phyloP scores from a whole-genome alignment of 2,113 vertebrate species.

The Corvus hawaiiensis region DNA sequence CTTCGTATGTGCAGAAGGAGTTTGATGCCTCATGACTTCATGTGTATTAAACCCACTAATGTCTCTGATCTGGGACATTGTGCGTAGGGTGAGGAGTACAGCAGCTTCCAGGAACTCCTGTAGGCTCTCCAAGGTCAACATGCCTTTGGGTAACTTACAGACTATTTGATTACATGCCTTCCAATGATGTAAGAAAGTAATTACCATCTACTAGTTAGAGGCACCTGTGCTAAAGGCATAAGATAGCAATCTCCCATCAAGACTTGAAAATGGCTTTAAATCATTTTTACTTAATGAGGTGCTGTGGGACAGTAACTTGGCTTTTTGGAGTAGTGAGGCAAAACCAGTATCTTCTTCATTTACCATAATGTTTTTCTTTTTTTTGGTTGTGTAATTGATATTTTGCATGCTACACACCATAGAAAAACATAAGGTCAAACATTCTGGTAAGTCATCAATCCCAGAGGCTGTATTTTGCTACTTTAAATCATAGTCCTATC shows the following conservation, averaged over 20 bases:
- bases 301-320: background rate
- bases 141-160: background rate
- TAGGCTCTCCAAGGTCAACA: background rate
- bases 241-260: background rate
- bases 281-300: background rate
- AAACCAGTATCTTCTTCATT: background rate
- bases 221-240: background rate
- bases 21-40: background rate
- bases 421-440: background rate
- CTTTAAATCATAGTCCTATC: background rate
- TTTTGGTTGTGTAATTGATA: background rate
- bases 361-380: background rate
- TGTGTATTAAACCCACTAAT: rapidly evolving
- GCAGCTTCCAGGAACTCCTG: background rate
- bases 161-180: background rate
- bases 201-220: background rate
- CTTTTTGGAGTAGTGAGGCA: background rate
- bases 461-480: background rate
- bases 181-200: background rate
- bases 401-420: background rate
- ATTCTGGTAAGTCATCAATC: background rate
- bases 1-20: background rate
- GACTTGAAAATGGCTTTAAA: background rate
- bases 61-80: background rate
- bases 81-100: background rate